Evolutionary conservation across 2,888 invertebrate species (phyloP).

Genomic region (Ecliptopera silaceata): DNA sequence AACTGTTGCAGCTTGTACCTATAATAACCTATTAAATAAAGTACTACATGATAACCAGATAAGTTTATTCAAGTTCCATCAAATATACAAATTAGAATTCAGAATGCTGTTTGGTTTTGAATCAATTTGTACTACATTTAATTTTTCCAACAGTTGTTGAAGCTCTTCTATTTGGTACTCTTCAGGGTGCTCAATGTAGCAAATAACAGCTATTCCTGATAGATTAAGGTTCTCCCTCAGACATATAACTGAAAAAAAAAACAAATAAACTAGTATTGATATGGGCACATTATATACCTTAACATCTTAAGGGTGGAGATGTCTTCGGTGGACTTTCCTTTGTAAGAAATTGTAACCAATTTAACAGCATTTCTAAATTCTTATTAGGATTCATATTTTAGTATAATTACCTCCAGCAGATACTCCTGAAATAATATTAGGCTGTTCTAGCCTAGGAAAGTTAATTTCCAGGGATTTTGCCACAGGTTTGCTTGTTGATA

Average conservation of each 20-base stretch:
- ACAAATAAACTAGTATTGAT: no score
- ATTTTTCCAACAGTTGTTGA: slow-evolving; percentile 54
- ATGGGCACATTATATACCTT: no score
- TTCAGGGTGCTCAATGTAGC: slow-evolving; percentile 65
- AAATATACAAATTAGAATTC: slow-evolving; percentile 72
- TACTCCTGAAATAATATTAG: slow-evolving; percentile 75
- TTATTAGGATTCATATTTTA: neutral
- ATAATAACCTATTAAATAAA: neutral
- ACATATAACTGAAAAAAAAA: slow-evolving; percentile 59
- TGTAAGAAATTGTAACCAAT: no score
- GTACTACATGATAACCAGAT: slow-evolving; percentile 3
- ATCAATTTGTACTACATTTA: slow-evolving; percentile 53
- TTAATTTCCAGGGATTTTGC: slow-evolving; percentile 37
- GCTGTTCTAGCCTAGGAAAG: slow-evolving; percentile 70
- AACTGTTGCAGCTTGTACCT: neutral
- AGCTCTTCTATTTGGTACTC: slow-evolving; percentile 60
- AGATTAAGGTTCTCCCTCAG: slow-evolving; percentile 61
- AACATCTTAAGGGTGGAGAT: no score
- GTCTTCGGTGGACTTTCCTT: no score
- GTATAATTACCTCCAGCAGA: slow-evolving; percentile 70
- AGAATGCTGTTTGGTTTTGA: slow-evolving; percentile 48
- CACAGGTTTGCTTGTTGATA: slow-evolving; percentile 47
- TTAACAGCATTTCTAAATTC: neutral
- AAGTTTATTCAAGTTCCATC: slow-evolving; percentile 31
- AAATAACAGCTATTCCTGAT: slow-evolving; percentile 59